Base-by-base conservation (phyloP, 2,797 vertebrate species). In the Eidolon dupreanum region DNA sequence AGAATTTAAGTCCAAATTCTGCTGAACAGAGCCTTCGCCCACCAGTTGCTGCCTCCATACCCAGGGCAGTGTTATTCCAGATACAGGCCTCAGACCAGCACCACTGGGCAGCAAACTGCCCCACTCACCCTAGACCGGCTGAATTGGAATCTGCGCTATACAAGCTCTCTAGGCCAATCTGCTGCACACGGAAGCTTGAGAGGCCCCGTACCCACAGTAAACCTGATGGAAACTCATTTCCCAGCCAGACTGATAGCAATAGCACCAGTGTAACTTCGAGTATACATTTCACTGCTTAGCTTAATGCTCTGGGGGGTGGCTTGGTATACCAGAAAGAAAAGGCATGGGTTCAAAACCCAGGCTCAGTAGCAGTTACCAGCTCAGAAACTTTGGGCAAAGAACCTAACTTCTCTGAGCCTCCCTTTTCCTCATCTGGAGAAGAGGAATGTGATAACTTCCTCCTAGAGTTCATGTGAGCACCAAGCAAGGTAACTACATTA, bases 1-100 rank as follows among this genome's bases (percentile, higher is more conserved):
- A 46, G 92, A 85, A 94, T 63, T 87, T 70, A 71, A 84, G 71
- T 59, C 74, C 65, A 49, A 26, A 74, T 59, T 33, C 43, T 19
- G 43, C 1, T 6, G 11, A 36, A 24, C 20, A 36, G 28, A 49
- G 61, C 33, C 79, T 65, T 8, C 15, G 41, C 61, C 65, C 2
- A 6, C 22, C 4, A 1, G 8, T 16, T 0, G 9, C 22, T 11
- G 66, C 43, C 36, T 61, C 36, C 19, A 3, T 0, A 20, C 15
- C 3, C 3, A 57, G 81, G 85, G 81, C 12, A 2, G 55, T 0
- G 28, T 11, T 13, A n/a, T 3, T 49, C 51, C 46, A 9, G 36
- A 36, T 0, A 41, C 28, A 78, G 57, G 20, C 24, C 88, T 33
- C 5, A 5, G 17, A 13, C 2, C 5, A 55, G 53, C 49, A 22